These are phyloP conservation scores for Premnoplex brunnescens DNA, from an alignment of 2,797 vertebrate genomes.

Conservation along the genomic window DNA sequence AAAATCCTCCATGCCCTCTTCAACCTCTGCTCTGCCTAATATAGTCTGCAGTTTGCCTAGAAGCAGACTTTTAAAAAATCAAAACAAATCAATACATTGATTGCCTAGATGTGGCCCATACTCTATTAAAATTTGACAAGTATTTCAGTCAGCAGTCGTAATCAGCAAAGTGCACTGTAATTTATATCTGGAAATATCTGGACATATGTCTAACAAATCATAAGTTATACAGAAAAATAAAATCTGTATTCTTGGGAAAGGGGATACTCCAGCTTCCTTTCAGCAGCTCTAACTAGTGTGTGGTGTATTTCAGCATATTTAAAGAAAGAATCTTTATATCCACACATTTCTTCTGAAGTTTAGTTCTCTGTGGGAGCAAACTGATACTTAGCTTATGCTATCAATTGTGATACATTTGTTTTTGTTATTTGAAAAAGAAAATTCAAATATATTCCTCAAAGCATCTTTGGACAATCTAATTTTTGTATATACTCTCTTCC, in stretches of 20 bases:
- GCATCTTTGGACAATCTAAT: neutral
- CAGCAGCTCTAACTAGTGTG: neutral
- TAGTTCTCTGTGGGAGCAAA: neutral
- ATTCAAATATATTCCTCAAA: neutral
- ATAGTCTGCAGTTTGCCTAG: neutral
- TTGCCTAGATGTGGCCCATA: neutral
- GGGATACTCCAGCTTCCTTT: neutral
- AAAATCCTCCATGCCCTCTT: neutral
- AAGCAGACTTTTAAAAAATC: neutral
- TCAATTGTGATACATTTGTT: neutral
- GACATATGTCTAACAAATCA: neutral
- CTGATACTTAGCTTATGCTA: fast-evolving
- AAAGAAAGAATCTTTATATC: neutral
- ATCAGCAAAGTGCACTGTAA: constrained; percentile 41
- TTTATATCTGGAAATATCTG: neutral
- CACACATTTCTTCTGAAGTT: neutral
- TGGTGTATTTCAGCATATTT: neutral
- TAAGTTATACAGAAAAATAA: neutral
- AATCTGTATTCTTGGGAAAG: neutral
- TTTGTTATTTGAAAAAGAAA: neutral
- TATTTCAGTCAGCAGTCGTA: constrained; percentile 29
- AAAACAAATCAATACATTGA: constrained; percentile 27
- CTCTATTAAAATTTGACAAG: constrained; percentile 33
- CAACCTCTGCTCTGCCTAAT: neutral
- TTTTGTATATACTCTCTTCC: neutral